Conservation (phyloP, 2,113 vertebrate genomes). For the Illadopsis cleaveri region DNA sequence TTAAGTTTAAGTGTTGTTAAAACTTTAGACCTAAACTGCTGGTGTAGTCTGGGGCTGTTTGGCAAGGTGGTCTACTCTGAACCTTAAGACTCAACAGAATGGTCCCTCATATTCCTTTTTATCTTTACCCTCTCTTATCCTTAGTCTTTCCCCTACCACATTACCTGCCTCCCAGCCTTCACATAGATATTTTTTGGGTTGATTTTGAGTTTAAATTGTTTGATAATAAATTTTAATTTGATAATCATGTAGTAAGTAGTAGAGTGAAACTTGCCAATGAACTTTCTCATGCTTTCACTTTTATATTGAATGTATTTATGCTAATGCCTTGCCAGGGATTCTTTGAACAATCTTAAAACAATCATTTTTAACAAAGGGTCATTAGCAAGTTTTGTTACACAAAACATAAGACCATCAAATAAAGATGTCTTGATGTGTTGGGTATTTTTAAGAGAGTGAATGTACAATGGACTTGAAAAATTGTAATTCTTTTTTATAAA, state of each 20-base stretch:
- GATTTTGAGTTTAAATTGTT: neutral
- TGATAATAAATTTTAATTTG: neutral
- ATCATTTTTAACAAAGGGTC: neutral
- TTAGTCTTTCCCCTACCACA: neutral
- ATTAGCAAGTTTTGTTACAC: neutral
- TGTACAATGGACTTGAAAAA: neutral
- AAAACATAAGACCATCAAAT: neutral
- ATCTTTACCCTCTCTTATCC: neutral
- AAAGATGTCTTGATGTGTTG: neutral
- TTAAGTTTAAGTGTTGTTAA: neutral
- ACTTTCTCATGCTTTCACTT: neutral
- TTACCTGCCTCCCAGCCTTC: neutral
- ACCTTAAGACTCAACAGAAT: neutral
- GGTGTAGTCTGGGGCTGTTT: neutral
- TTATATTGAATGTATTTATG: neutral
- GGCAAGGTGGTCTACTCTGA: too few species aligned
- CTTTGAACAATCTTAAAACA: neutral
- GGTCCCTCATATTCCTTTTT: neutral
- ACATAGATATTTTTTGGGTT: neutral
- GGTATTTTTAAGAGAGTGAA: neutral
- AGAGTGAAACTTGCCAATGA: accelerated
- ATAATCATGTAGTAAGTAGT: neutral
- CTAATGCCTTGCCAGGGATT: neutral
- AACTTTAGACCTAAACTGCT: neutral
- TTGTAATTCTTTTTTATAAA: neutral